A percentile compares a stretch with the other conserved stretches of the same genome.
phyloP scores from a whole-genome alignment of 2,113 vertebrate species.

The Vulpes ferrilata region DNA sequence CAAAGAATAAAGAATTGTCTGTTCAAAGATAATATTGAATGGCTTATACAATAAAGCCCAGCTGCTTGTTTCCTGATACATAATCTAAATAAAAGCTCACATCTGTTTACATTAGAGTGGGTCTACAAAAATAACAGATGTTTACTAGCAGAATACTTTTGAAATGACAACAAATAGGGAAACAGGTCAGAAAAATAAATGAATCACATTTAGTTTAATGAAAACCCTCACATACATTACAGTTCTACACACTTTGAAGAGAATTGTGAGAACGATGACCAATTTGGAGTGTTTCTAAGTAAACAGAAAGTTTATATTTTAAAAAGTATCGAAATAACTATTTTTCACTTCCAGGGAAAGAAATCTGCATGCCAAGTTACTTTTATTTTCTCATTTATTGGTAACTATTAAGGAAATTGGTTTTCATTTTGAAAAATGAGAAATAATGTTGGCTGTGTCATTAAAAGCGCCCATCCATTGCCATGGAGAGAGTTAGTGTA shows the following conservation, averaged over 20 bases:
- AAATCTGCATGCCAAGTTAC: constrained; percentile 23
- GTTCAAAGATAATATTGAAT: constrained; percentile 86
- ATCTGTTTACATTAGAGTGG: constrained; percentile 85
- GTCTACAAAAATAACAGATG: constrained; percentile 86
- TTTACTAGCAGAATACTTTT: constrained; percentile 81
- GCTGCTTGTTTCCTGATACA: constrained; percentile 86
- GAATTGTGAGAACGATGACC: constrained; percentile 19
- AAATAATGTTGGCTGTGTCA: not conserved
- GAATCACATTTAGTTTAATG: constrained; percentile 69
- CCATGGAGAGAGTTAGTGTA: not conserved
- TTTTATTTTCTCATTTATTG: constrained; percentile 56
- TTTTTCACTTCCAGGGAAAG: constrained; percentile 42
- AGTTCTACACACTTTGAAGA: constrained; percentile 31
- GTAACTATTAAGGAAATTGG: not conserved
- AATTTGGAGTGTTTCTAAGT: constrained; percentile 61
- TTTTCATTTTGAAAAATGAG: constrained; percentile 33
- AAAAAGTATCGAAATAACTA: constrained; percentile 52
- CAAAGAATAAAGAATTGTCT: constrained; percentile 87
- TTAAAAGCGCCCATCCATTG: not conserved
- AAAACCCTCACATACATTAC: constrained; percentile 57
- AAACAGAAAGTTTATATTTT: constrained; percentile 45
- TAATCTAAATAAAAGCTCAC: constrained; percentile 87
- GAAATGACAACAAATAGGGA: constrained; percentile 81
- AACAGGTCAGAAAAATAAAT: constrained; percentile 80
- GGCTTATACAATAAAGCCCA: constrained; percentile 85